Evolutionary conservation across 2,113 vertebrate species (phyloP).

Genomic region (Zootoca vivipara): DNA sequence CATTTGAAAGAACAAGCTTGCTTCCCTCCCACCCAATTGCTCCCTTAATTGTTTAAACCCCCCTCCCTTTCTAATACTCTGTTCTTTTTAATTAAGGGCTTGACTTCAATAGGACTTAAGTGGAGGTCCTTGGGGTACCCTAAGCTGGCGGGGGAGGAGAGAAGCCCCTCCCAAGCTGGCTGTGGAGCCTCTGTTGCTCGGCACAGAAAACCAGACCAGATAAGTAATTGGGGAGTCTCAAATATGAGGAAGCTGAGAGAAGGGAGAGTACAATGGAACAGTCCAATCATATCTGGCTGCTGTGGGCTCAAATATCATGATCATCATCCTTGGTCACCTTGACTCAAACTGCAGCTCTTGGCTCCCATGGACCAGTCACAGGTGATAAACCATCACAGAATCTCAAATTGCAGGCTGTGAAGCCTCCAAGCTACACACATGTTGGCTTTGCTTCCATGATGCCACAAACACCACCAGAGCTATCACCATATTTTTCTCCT

Average conservation of each 20-base stretch:
- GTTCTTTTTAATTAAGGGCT: constrained; percentile 59
- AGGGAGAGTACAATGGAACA: neutral
- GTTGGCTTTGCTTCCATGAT: neutral
- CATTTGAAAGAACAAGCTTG: neutral
- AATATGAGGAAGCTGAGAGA: neutral
- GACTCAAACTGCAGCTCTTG: neutral
- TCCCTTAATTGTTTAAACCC: constrained; percentile 27
- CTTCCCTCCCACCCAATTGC: neutral
- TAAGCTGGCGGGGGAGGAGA: no score
- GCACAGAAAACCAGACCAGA: neutral
- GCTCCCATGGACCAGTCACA: neutral
- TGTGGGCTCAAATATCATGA: no score
- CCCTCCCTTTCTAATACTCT: constrained; percentile 28
- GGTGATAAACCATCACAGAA: neutral
- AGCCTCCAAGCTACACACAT: neutral
- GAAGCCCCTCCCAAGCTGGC: no score
- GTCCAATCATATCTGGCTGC: neutral
- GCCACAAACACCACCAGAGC: neutral
- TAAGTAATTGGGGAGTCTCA: no score
- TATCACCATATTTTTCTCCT: neutral
- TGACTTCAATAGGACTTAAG: constrained; percentile 49
- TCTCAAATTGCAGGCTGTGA: neutral
- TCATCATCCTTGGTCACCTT: neutral
- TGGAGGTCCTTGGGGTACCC: constrained; percentile 47
- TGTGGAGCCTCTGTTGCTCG: no score